Conservation (phyloP, 2,113 vertebrate genomes). For the Psephotus haematonotus region DNA sequence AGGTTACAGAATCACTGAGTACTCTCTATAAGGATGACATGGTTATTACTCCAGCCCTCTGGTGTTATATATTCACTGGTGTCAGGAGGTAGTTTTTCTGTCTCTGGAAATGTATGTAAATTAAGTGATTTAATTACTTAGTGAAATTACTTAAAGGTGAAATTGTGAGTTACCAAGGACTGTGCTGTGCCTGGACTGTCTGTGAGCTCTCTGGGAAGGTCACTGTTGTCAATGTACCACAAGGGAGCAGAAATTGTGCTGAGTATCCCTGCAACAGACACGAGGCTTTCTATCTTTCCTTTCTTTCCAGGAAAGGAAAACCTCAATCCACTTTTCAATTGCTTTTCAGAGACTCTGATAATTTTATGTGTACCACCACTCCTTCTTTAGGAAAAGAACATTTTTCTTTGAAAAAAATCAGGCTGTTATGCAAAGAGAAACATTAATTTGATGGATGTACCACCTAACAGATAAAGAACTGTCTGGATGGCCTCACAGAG, state of each 20-base stretch:
- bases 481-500: background rate
- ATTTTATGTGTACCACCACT: background rate
- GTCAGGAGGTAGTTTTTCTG: background rate
- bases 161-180: background rate
- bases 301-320: background rate
- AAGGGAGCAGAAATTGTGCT: background rate
- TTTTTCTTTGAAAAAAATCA: background rate
- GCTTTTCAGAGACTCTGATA: background rate
- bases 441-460: background rate
- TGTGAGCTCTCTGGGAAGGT: background rate
- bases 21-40: background rate
- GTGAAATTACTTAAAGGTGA: background rate
- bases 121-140: background rate
- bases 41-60: background rate
- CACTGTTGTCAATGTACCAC: background rate
- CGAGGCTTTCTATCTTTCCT: background rate
- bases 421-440: background rate
- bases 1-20: background rate
- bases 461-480: background rate
- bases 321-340: background rate
- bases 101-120: background rate
- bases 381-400: background rate
- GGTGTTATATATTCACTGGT: background rate
- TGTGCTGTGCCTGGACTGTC: background rate
- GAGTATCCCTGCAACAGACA: background rate